Base-by-base conservation (phyloP, 1,140 invertebrate genomes). In the Aphis gossypii region DNA sequence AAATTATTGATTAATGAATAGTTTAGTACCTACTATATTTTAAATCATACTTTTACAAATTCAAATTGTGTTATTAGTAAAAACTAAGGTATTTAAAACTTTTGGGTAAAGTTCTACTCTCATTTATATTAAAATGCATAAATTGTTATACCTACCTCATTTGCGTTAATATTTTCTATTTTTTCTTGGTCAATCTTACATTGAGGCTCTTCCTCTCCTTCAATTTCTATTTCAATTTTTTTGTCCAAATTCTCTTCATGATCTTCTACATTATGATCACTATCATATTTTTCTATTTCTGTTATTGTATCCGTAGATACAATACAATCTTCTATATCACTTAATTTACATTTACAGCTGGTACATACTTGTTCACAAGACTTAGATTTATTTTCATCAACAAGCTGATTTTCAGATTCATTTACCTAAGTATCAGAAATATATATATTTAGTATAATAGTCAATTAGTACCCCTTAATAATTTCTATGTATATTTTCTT, bases 261-360 rank as follows among this genome's bases (percentile, higher is more conserved):
- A 30, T 88, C 23, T n/a, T 87, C 86, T 54, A 8, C 51, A 4
- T 8, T 93, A n/a, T n/a, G 14, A 25, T 90, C 89, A 2, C 20
- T n/a, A n/a, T 83, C 30, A n/a, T 54, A 11, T 41, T 41, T 38
- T 51, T 84, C n/a, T 30, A 6, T 89, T 25, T 20, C 44, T 51
- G n/a, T 86, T 93, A 38, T 44, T 83, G n/a, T 56, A 41, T 93
- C 48, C 11, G 92, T 83, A 41, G 76, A 54, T 30, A 54, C 35
- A 51, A 93, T 38, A 25, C 54, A 90, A 46, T 93, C 86, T 93
- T 93, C 93, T 46, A 89, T 90, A 76, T 93, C 86, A 20, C 35
- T 84, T 83, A 93, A 84, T 51, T 93, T 93, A 83, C 91, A 92
- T 84, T 92, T 92, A 41, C 82, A 93, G 9, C 44, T 93, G 25